Evolutionary conservation across 1,140 invertebrate species (phyloP).

Genomic region (Leucophenga varia): DNA sequence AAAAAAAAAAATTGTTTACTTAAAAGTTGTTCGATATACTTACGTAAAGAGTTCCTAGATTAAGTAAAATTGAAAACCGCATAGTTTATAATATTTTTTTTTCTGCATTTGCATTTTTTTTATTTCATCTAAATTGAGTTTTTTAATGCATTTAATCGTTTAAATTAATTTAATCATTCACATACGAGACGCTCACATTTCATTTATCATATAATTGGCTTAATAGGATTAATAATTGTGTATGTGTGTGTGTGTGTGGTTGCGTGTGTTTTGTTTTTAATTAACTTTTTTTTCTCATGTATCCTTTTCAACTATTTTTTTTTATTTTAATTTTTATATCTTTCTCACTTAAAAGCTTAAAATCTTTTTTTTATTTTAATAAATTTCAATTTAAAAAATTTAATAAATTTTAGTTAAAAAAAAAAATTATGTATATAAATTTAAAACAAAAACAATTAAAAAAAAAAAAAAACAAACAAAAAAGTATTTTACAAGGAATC

Average conservation of each 20-base stretch:
- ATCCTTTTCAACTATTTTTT: slow-evolving; percentile 16
- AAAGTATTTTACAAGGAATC: slow-evolving; percentile 51
- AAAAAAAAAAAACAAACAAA: slow-evolving; percentile 29
- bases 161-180: slow-evolving; percentile 5
- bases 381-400: too few species aligned
- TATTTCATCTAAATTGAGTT: too few species aligned
- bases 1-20: too few species aligned
- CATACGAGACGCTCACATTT: too few species aligned
- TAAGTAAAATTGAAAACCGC: too few species aligned
- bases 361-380: slow-evolving; percentile 8
- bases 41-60: too few species aligned
- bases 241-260: too few species aligned
- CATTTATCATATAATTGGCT: slow-evolving; percentile 43
- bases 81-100: too few species aligned
- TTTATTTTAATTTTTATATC: slow-evolving; percentile 10
- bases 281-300: slow-evolving; percentile 18
- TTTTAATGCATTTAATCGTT: background rate
- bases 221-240: slow-evolving; percentile 34
- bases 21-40: too few species aligned
- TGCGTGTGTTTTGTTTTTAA: slow-evolving; percentile 23
- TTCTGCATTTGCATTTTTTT: too few species aligned
- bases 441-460: background rate
- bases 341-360: slow-evolving; percentile 3
- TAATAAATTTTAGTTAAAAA: slow-evolving; percentile 16
- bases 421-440: slow-evolving; percentile 17